A percentile compares a stretch with the other conserved stretches of the same genome.
Evolutionary conservation across 2,797 vertebrate genomes (phyloP).

Genomic region (Hylomyscus alleni): DNA sequence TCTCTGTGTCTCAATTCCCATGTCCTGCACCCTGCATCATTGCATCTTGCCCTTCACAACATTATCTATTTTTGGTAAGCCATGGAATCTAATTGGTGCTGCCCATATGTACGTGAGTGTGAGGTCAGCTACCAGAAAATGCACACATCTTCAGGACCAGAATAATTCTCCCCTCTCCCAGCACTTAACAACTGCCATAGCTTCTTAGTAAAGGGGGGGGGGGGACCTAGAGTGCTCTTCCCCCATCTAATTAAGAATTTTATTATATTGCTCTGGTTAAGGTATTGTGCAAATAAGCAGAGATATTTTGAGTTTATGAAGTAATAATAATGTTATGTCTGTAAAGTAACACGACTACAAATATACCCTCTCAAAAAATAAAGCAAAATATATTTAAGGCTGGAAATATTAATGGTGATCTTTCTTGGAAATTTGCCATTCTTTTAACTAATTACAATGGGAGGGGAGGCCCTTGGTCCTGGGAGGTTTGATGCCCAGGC

Average conservation of each 20-base stretch:
- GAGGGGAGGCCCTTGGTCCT: too few species aligned
- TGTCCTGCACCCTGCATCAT: too few species aligned
- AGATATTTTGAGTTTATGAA: background rate
- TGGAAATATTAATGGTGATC: background rate
- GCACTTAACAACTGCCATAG: background rate
- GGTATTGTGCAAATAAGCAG: background rate
- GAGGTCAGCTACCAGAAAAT: background rate
- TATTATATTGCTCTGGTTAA: background rate
- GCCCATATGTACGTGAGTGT: background rate
- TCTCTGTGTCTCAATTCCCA: background rate
- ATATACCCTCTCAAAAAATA: background rate
- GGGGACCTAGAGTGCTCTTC: background rate
- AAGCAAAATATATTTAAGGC: background rate
- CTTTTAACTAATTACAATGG: background rate
- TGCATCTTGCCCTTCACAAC: background rate
- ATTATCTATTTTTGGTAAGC: background rate
- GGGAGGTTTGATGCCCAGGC: too few species aligned
- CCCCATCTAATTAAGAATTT: background rate
- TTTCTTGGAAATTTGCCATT: background rate
- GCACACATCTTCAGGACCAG: too few species aligned
- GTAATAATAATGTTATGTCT: background rate
- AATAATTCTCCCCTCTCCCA: background rate
- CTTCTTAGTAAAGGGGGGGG: background rate
- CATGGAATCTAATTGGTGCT: background rate
- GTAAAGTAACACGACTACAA: background rate